Conservation (phyloP, 2,113 vertebrate genomes). For the Cathartes aura region DNA sequence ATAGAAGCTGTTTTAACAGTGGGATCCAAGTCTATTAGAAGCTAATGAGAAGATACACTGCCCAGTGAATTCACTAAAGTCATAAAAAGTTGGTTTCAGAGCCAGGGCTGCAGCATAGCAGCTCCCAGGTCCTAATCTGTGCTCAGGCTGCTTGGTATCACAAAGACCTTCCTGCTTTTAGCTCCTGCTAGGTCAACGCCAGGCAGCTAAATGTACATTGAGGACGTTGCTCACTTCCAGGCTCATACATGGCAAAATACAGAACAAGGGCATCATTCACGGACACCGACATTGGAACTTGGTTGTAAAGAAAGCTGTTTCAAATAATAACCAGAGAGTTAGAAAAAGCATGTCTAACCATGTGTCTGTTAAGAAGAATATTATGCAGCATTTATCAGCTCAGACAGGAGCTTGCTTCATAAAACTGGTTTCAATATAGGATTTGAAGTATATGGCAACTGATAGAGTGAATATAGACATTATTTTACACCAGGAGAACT, state of each 20-base stretch:
- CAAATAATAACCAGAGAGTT: constrained; percentile 5
- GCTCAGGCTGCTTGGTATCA: neutral
- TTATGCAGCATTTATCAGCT: neutral
- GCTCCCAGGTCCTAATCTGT: neutral
- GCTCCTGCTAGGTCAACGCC: neutral
- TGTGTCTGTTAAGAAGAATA: neutral
- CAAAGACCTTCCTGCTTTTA: neutral
- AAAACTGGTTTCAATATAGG: neutral
- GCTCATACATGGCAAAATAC: neutral
- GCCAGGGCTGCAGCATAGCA: neutral
- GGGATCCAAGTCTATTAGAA: constrained; percentile 7
- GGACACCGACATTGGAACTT: neutral
- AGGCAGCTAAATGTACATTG: neutral
- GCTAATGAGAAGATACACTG: neutral
- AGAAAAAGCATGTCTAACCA: neutral
- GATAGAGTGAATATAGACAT: neutral
- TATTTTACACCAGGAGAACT: neutral
- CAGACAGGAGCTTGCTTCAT: neutral
- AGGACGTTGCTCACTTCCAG: neutral
- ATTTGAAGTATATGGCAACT: neutral
- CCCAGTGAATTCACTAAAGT: neutral
- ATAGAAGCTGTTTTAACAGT: neutral
- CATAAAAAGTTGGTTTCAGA: neutral
- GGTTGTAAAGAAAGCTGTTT: neutral
- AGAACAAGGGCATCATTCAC: neutral